Evolutionary conservation across 2,113 vertebrate species (phyloP).

Genomic region (human (Homo sapiens)): GRCh38 chr7:84533501-84534000

Average conservation of each 20-base stretch:
- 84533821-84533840: background rate
- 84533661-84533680: background rate
- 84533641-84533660: background rate
- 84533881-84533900: background rate
- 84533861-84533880: background rate
- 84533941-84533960: background rate
- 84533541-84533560: background rate
- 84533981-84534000: background rate
- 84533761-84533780: background rate
- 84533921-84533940: background rate
- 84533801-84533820: background rate
- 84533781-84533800: background rate
- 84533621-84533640: background rate
- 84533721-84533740: background rate
- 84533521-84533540: background rate
- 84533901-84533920: background rate
- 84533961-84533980: too few species aligned
- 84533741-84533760: background rate
- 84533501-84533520: accelerated
- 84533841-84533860: background rate
- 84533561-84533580: background rate
- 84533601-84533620: background rate
- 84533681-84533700: background rate
- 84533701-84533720: background rate
- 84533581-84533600: background rate